A percentile compares a stretch with the other conserved stretches of the same genome.
phyloP scores from a whole-genome alignment of 2,113 vertebrate genomes.

The Seriola dumerili region DNA sequence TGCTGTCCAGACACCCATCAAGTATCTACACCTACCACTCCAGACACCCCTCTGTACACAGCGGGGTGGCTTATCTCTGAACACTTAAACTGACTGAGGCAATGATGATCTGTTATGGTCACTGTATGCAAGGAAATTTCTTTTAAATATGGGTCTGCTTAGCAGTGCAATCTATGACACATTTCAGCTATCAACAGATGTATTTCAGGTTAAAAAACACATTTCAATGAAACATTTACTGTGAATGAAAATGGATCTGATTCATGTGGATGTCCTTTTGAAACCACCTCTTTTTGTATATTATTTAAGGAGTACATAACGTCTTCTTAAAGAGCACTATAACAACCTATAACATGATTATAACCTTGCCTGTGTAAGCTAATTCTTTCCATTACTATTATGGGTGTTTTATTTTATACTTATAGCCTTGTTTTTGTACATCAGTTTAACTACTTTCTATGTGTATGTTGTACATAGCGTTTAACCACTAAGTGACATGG shows the following conservation, averaged over 20 bases:
- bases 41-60: constrained; percentile 77
- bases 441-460: neutral
- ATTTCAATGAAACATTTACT: constrained; percentile 5
- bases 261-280: neutral
- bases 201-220: constrained; percentile 24
- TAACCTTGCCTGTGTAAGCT: neutral
- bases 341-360: neutral
- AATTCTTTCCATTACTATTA: neutral
- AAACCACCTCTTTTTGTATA: neutral
- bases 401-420: constrained; percentile 19
- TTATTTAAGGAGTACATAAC: neutral
- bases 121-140: neutral
- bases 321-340: neutral
- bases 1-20: constrained; percentile 69
- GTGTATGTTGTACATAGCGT: neutral
- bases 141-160: neutral
- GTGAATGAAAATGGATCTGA: neutral
- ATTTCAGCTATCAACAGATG: constrained; percentile 25
- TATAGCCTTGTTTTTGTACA: constrained; percentile 4
- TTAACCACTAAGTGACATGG: neutral
- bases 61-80: constrained; percentile 77
- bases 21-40: constrained; percentile 78
- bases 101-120: constrained; percentile 14
- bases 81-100: constrained; percentile 19
- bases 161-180: neutral